Evolutionary conservation across 2,113 vertebrate genomes (phyloP).

Genomic region (Puntigrus tetrazona): DNA sequence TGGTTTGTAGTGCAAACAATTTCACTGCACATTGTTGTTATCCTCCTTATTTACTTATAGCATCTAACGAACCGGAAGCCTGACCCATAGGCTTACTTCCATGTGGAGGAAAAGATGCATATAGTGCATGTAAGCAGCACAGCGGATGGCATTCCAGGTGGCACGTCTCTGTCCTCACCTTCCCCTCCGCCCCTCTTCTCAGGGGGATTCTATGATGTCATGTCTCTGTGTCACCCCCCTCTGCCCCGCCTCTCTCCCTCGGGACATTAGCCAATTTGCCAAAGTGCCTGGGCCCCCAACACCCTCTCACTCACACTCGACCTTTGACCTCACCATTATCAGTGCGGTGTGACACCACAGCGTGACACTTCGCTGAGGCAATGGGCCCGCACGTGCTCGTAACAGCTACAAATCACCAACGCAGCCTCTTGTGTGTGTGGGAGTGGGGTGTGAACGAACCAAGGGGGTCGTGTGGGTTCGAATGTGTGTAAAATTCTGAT

Average conservation of each 20-base stretch:
- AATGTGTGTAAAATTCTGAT: slow-evolving; percentile 14
- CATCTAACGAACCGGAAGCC: too few relatives aligned
- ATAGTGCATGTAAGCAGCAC: background rate
- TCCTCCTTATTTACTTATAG: too few relatives aligned
- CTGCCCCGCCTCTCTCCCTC: slow-evolving; percentile 32
- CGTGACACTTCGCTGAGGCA: slow-evolving; percentile 46
- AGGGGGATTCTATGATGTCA: slow-evolving; percentile 56
- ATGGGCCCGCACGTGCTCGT: slow-evolving; percentile 21
- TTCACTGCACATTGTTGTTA: too few relatives aligned
- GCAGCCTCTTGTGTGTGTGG: slow-evolving; percentile 30
- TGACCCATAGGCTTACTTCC: too few relatives aligned
- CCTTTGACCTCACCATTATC: slow-evolving; percentile 59
- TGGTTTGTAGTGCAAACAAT: too few relatives aligned
- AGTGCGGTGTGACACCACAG: slow-evolving; percentile 48
- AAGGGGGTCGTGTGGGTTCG: slow-evolving; percentile 5
- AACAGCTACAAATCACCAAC: slow-evolving; percentile 48
- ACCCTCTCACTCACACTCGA: slow-evolving; percentile 49
- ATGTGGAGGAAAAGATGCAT: too few relatives aligned
- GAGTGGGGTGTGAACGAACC: slow-evolving; percentile 17
- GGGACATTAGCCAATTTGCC: slow-evolving; percentile 60
- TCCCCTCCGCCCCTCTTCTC: slow-evolving; percentile 32
- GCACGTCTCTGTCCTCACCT: slow-evolving; percentile 26
- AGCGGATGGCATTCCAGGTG: slow-evolving; percentile 13
- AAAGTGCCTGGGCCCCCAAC: slow-evolving; percentile 51
- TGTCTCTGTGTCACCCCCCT: slow-evolving; percentile 44